phyloP scores from a whole-genome alignment of 2,888 invertebrate species.

The Linnaemya tessellans region DNA sequence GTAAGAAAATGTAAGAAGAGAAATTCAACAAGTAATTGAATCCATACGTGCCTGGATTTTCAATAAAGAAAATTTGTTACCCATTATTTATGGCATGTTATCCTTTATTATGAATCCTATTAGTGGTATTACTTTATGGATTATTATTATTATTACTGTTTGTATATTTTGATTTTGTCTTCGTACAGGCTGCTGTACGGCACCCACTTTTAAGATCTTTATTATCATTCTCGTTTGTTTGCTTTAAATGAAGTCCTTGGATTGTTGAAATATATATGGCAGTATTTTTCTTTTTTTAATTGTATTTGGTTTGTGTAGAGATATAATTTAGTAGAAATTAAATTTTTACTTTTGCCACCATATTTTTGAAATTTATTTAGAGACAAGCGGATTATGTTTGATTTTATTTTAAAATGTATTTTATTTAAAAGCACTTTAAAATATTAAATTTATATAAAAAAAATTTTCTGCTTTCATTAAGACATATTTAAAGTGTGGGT shows the following conservation, averaged over 20 bases:
- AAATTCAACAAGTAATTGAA: slow-evolving; percentile 80
- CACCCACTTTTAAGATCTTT: slow-evolving; percentile 9
- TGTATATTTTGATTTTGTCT: slow-evolving; percentile 52
- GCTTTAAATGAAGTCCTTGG: slow-evolving; percentile 28
- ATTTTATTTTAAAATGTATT: slow-evolving; percentile 24
- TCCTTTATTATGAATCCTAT: slow-evolving; percentile 76
- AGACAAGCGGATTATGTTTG: slow-evolving; percentile 44
- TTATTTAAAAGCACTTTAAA: slow-evolving; percentile 19
- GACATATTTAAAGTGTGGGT: neutral
- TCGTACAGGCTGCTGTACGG: neutral
- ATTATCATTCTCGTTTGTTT: slow-evolving; percentile 37
- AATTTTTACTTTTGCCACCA: slow-evolving; percentile 46
- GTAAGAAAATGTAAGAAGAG: slow-evolving; percentile 44
- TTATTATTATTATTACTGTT: slow-evolving; percentile 72
- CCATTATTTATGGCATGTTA: slow-evolving; percentile 75
- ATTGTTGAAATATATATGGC: neutral
- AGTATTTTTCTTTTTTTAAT: slow-evolving; percentile 29
- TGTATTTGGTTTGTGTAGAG: slow-evolving; percentile 51
- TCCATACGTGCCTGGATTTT: slow-evolving; percentile 78
- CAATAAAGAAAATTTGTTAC: slow-evolving; percentile 74
- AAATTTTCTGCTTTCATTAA: neutral
- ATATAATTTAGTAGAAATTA: slow-evolving; percentile 58
- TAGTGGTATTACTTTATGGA: slow-evolving; percentile 75
- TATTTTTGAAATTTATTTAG: slow-evolving; percentile 50
- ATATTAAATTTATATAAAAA: slow-evolving; percentile 2